Base-by-base conservation (phyloP, 1,140 invertebrate species). In the Varroa destructor region DNA sequence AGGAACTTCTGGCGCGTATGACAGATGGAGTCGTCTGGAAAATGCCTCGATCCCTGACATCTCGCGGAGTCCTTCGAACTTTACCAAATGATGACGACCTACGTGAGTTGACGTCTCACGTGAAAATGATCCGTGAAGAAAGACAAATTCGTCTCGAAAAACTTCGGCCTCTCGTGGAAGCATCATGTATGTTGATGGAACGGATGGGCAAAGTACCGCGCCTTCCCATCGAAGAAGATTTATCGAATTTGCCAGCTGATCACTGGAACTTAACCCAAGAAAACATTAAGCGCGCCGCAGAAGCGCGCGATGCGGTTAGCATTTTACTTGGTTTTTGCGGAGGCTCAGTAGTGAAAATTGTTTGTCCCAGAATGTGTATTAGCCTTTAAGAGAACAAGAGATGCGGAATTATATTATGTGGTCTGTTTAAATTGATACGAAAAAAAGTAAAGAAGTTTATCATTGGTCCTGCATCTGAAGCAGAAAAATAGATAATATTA, bases 221-320 rank as follows among this genome's bases (percentile, higher is more conserved):
- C 40, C 40, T 43, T 2, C 40, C 40, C 40, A 67, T 67, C 8
- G 61, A 67, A 46, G 61, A 67, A 43, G 40, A 46, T 12, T 43
- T n/a, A 36, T 40, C 46, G 1, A 43, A 37, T 46, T 12, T 46
- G 12, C 61, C 61, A 46, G 1, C 61, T 12, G 61, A 67, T 12
- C 61, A 67, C 12, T 67, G 61, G 61, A 46, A 25, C 37, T 40
- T 67, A 37, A 67, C 61, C 40, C 61, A 67, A 8, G 37, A 40
- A 12, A 67, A 67, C 40, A 67, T 67, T 12, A 12, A 67, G 8
- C 36, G 40, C 2, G 61, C 61, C 10, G 61, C 61, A 8, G 61
- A 67, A 2, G 46, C 61, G 14, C 61, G 40, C 12, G 36, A 67
- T 43, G 61, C 40, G 61, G 61, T 67, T 43, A 40, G 14, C 8